A percentile compares a stretch with the other conserved stretches of the same genome.
Conservation (phyloP, 1,140 invertebrate species). For the Cydia splendana region DNA sequence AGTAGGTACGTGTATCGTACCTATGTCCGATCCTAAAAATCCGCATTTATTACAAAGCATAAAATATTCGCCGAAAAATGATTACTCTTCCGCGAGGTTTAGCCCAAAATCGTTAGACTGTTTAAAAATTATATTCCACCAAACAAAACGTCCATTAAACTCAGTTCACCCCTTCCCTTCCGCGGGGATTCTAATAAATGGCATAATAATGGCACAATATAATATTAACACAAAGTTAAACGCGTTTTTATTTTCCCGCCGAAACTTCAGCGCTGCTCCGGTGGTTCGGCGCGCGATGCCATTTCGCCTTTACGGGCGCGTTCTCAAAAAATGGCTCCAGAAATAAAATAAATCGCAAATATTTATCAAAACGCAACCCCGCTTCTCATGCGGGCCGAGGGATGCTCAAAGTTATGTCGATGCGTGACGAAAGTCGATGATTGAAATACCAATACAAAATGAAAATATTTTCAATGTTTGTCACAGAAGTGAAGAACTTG, state of each 20-base stretch:
- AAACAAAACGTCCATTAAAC: constrained; percentile 78
- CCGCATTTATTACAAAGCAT: constrained; percentile 41
- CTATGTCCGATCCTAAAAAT: neutral
- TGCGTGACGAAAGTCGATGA: neutral
- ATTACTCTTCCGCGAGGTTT: constrained; percentile 58
- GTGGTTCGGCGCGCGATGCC: constrained; percentile 55
- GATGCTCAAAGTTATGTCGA: constrained; percentile 34
- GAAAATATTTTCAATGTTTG: neutral
- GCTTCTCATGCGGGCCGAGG: constrained; percentile 39
- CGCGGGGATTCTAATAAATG: constrained; percentile 76
- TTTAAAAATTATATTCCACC: constrained; percentile 66
- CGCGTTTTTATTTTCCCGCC: constrained; percentile 73
- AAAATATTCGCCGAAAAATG: constrained; percentile 56
- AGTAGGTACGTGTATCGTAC: neutral
- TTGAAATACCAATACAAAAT: neutral
- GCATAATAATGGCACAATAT: constrained; percentile 79
- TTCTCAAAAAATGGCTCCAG: constrained; percentile 68
- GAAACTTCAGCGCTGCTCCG: constrained; percentile 64
- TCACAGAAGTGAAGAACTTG: too few species aligned
- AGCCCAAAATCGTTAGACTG: constrained; percentile 65
- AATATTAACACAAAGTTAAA: constrained; percentile 79
- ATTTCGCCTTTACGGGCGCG: constrained; percentile 62
- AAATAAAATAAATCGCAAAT: constrained; percentile 75
- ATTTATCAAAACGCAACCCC: constrained; percentile 69
- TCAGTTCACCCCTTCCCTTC: constrained; percentile 72